These are phyloP conservation scores for Rhinoptilus africanus DNA, from an alignment of 2,113 vertebrate species.

Conservation along the genomic window DNA sequence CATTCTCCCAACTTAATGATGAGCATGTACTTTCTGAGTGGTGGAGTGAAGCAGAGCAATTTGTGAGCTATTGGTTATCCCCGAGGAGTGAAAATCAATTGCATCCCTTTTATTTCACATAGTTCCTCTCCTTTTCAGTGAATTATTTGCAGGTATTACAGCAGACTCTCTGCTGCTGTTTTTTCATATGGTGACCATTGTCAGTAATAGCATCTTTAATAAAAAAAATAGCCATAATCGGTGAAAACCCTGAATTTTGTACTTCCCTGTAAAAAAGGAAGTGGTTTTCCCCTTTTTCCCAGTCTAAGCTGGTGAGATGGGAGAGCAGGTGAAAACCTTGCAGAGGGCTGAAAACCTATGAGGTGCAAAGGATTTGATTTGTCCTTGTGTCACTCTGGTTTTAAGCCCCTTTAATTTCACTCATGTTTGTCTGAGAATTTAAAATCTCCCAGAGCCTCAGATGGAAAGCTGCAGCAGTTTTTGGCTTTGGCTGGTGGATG, in stretches of 20 bases:
- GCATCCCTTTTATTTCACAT: not conserved
- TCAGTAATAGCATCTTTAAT: not conserved
- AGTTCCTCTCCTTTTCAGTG: not conserved
- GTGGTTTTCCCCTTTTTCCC: not conserved
- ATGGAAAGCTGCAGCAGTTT: not conserved
- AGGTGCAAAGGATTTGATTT: not conserved
- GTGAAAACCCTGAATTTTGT: not conserved
- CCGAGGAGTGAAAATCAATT: conserved; percentile 18
- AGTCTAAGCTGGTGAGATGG: not conserved
- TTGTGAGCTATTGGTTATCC: conserved; percentile 12
- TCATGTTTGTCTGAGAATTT: not conserved
- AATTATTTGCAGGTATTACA: not conserved
- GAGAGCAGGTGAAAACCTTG: not conserved
- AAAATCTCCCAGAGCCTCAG: not conserved
- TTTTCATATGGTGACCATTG: not conserved
- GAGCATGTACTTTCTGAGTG: not conserved
- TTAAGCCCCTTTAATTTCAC: not conserved
- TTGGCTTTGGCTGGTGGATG: not conserved
- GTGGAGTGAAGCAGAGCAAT: conserved; percentile 19
- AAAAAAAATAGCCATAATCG: not conserved
- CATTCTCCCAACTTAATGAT: not conserved
- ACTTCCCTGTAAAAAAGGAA: not conserved
- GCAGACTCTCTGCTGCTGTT: fast-evolving
- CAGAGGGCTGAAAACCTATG: not conserved
- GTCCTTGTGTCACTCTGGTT: not conserved